Evolutionary conservation across 2,888 invertebrate species (phyloP), one percentile per base, ranked within the genome.

Genomic region (Drosophila hamatofila): DNA sequence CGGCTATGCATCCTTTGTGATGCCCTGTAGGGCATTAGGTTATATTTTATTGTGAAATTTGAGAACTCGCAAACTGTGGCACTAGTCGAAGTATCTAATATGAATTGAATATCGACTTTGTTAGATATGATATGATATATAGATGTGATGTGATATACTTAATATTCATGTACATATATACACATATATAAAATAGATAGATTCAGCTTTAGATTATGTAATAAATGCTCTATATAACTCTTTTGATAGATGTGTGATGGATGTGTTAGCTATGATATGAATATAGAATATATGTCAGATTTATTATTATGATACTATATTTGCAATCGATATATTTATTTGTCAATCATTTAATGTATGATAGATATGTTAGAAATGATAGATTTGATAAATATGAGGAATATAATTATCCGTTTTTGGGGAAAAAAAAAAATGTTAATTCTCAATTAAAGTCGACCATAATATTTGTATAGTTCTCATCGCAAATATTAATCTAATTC

Each of bases 21-120:
- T 83, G 72, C 75, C 61, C 88, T 85, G 57, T 61, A 65, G 62
- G 59, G 54, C 70, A 75, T 62, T 76, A 49, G 76, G 75, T 65
- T 75, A 59, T 33, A 21, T 18, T 12, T 39, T 49, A 30, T 46
- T 46, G 33, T 41, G 56, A 64, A 49, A 72, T 55, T 44, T 46
- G 46, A 70, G 27, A 51, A 30, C 60, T 52, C 51, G 8, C 16
- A 46, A 59, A 55, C 35, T 39, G 58, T 55, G 12, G 35, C 21
- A 62, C 12, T 16, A n/a, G 21, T 27, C 9, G 23, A 23, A 49
- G 18, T 49, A 16, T n/a, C 2, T 1, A 37, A n/a, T 25, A n/a
- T 18, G 18, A 14, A 4, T 39, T 37, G 11, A 23, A n/a, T 3
- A 41, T 12, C 3, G 2, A 18, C 12, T 41, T 18, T 41, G 11